A percentile compares a stretch with the other conserved stretches of the same genome.
These are phyloP conservation scores for Todus mexicanus DNA, from an alignment of 2,797 vertebrate genomes.

Conservation along the genomic window DNA sequence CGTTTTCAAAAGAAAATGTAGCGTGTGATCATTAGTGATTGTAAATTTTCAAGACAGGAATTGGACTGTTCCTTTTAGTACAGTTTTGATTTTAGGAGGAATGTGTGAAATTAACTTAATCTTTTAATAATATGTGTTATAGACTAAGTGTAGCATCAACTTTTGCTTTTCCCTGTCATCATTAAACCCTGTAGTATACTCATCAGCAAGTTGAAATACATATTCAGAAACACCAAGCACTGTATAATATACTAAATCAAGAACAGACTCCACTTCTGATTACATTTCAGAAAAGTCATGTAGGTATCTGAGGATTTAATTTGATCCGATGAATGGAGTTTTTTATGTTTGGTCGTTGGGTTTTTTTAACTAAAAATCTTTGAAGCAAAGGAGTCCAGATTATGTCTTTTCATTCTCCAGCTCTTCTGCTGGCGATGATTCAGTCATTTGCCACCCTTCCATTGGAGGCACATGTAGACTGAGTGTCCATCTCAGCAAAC, in stretches of 20 bases:
- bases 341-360: too few species aligned
- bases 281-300: not conserved
- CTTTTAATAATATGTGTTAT: not conserved
- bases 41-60: not conserved
- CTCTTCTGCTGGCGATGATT: not conserved
- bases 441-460: not conserved
- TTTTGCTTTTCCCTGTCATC: not conserved
- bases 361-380: not conserved
- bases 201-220: not conserved
- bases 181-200: not conserved
- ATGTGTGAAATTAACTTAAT: not conserved
- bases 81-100: not conserved
- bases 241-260: not conserved
- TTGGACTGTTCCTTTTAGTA: not conserved
- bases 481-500: not conserved
- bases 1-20: not conserved
- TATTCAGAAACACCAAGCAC: not conserved
- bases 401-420: not conserved
- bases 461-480: not conserved
- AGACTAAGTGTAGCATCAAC: not conserved
- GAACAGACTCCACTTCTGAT: not conserved
- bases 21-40: not conserved
- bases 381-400: not conserved
- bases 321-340: not conserved
- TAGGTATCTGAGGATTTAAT: not conserved